These are phyloP conservation scores for Heterochromis multidens DNA, from an alignment of 2,113 vertebrate genomes.

Conservation along the genomic window DNA sequence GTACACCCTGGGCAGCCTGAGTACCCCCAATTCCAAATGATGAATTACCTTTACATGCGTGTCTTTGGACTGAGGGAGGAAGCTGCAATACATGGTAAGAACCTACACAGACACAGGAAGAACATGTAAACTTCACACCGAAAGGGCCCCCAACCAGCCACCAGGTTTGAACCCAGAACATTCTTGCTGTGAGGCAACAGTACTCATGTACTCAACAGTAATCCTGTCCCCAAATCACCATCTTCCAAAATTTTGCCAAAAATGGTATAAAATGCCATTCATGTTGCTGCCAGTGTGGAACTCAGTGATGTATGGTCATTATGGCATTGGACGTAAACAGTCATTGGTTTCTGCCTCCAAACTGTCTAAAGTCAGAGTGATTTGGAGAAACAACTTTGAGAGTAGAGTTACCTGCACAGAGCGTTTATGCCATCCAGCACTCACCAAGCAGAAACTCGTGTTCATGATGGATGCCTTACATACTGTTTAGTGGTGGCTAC, in stretches of 20 bases:
- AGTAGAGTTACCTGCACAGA: not conserved
- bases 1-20: too few species aligned
- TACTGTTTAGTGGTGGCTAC: too few species aligned
- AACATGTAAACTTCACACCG: too few species aligned
- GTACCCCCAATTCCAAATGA: not conserved
- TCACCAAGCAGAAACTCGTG: not conserved
- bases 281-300: too few species aligned
- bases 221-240: not conserved
- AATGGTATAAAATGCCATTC: too few species aligned
- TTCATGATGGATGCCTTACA: not conserved
- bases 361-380: not conserved
- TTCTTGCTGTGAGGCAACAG: not conserved
- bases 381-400: too few species aligned
- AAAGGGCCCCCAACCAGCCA: not conserved
- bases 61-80: not conserved
- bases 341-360: not conserved
- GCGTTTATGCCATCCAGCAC: not conserved
- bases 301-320: not conserved
- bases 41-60: not conserved
- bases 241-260: not conserved
- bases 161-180: not conserved
- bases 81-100: not conserved
- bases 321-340: not conserved
- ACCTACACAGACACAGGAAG: too few species aligned
- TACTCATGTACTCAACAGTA: not conserved